Base-by-base conservation (phyloP, 1,140 invertebrate genomes). In the Drosophila lacteicornis region DNA sequence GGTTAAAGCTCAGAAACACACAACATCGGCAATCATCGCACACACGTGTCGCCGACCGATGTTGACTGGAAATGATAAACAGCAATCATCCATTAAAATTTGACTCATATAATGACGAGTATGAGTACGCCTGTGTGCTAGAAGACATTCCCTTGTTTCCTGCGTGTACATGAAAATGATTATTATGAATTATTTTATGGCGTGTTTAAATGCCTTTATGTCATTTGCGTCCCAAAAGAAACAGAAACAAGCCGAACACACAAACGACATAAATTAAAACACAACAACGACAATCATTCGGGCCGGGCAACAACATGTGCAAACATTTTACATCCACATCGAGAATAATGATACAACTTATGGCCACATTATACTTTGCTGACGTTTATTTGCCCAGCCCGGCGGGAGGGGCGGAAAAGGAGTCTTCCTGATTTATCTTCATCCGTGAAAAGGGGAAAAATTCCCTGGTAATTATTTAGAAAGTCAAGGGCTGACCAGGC, bases 171-270 rank as follows among this genome's bases (percentile, higher is more conserved):
- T 75, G 80, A 53, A 79, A 62, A 78, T 82, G 57, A 88, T 88
- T 71, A 69, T 71, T 69, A 71, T 71, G 82, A 91, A 91, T 91
- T 91, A 91, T 90, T 91, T 91, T 83, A 91, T 91, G 87, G 87
- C 86, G 81, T 90, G 86, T 83, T 91, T 85, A 91, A 91, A 91
- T 90, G 85, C 76, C 82, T 91, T 83, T 78, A 80, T 80, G 82
- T 84, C 82, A 80, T 71, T 83, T 83, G 47, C 63, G 75, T 67
- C 79, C 33, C 13, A 38, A 38, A 70, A 62, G 27, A 50, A 38
- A 70, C 49, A 82, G 58, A 79, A 83, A 83, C 80, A 83, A 77
- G 67, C 56, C 75, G 79, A 83, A 83, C 70, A 83, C 80, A 79
- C 81, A 83, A 82, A 66, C 74, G 73, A 84, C 82, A 84, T 84